Conservation (phyloP, 1,140 invertebrate species). For the Sweltsa coloradensis region DNA sequence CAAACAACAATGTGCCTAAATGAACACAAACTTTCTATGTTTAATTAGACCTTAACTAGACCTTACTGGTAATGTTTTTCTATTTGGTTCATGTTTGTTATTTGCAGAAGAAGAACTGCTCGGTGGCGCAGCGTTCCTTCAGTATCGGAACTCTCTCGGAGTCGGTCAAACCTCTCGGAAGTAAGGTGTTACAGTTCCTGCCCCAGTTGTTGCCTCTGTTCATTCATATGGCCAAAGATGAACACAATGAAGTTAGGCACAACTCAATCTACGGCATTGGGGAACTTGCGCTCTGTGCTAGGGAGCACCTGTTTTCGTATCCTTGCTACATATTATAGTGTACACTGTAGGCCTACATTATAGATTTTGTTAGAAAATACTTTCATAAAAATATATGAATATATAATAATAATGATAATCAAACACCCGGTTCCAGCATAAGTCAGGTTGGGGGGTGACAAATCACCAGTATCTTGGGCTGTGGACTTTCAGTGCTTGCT, state of each 20-base stretch:
- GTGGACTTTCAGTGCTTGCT: too few relatives aligned
- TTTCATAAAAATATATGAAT: too few relatives aligned
- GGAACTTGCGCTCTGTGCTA: constrained; percentile 50
- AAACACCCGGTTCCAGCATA: too few relatives aligned
- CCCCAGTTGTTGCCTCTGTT: constrained; percentile 47
- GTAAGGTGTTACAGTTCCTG: constrained; percentile 40
- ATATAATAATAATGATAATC: too few relatives aligned
- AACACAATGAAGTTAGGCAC: constrained; percentile 56
- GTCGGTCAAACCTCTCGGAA: constrained; percentile 46
- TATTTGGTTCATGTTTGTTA: too few relatives aligned
- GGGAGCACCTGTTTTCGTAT: constrained; percentile 43
- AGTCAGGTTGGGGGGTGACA: too few relatives aligned
- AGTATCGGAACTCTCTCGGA: constrained; percentile 60
- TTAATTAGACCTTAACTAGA: too few relatives aligned
- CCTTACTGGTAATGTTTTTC: too few relatives aligned
- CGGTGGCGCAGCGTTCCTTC: constrained; percentile 51
- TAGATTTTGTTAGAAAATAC: too few relatives aligned
- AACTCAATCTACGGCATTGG: constrained; percentile 67
- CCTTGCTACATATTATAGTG: constrained; percentile 26
- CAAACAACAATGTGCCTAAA: too few relatives aligned
- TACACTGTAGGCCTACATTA: not conserved
- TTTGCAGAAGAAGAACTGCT: constrained; percentile 43
- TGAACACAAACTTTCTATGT: too few relatives aligned
- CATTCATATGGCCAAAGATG: constrained; percentile 42
- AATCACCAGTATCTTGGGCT: too few relatives aligned